These are phyloP conservation scores for Diplazon laetatorius DNA, from an alignment of 2,888 invertebrate species.

Conservation along the genomic window DNA sequence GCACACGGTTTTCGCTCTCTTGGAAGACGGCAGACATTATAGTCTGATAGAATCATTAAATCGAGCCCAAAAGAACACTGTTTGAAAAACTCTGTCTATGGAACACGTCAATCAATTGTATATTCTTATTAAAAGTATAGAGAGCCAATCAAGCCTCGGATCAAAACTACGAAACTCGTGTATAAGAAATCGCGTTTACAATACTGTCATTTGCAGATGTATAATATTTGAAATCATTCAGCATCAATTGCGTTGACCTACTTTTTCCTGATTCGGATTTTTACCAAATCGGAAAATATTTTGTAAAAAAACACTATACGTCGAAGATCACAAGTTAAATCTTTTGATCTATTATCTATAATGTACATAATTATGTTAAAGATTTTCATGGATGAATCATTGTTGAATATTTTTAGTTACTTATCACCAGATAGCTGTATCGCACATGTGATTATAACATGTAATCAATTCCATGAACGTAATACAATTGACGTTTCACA, in stretches of 20 bases:
- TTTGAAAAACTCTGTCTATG: background rate
- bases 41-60: constrained; percentile 65
- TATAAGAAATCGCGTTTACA: background rate
- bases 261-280: no score
- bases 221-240: background rate
- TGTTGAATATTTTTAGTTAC: background rate
- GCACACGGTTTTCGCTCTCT: constrained; percentile 73
- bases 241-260: no score
- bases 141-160: background rate
- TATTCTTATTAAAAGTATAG: background rate
- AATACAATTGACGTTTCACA: background rate
- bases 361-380: background rate
- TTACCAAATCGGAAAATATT: no score
- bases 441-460: background rate
- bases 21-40: constrained; percentile 70
- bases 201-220: background rate
- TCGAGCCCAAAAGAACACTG: constrained; percentile 46
- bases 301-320: background rate
- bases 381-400: background rate
- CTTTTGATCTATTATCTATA: background rate
- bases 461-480: background rate
- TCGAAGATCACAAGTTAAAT: background rate
- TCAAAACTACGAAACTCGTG: background rate
- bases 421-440: no score
- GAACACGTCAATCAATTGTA: background rate